These are phyloP conservation scores for Porites lobata DNA, from an alignment of 92 coral and sea anemone genomes.

Conservation along the genomic window DNA sequence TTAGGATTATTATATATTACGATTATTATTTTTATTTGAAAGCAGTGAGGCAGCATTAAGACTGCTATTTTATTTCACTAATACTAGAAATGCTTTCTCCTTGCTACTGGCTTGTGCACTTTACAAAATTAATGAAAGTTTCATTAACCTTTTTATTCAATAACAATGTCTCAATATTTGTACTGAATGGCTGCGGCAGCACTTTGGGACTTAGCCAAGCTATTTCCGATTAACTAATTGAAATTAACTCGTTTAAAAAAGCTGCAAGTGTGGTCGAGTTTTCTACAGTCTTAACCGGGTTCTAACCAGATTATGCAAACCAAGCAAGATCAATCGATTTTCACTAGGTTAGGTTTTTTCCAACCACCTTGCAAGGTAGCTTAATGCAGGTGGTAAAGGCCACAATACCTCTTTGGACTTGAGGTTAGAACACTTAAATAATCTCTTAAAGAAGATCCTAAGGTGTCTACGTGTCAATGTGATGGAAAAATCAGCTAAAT, in stretches of 20 bases:
- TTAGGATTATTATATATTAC: background rate
- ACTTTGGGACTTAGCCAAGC: too few relatives aligned
- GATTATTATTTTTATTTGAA: too few relatives aligned
- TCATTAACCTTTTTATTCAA: background rate
- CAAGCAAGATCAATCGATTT: conserved; percentile 3
- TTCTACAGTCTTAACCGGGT: too few relatives aligned
- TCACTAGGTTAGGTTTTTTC: background rate
- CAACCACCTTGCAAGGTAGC: conserved; percentile 7
- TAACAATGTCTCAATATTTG: conserved; percentile 10
- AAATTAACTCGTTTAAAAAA: too few relatives aligned
- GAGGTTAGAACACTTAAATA: conserved; percentile 50
- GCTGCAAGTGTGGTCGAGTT: too few relatives aligned
- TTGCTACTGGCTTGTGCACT: background rate
- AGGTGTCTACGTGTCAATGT: conserved; percentile 44
- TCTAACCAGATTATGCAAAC: too few relatives aligned
- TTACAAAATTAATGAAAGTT: background rate
- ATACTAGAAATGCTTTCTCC: too few relatives aligned
- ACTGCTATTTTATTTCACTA: too few relatives aligned
- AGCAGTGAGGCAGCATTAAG: too few relatives aligned
- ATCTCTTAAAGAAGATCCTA: conserved; percentile 36
- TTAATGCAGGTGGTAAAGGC: conserved; percentile 42
- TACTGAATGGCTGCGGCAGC: background rate
- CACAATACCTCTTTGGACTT: conserved; percentile 65
- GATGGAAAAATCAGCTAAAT: conserved; percentile 43
- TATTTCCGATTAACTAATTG: too few relatives aligned